A percentile compares a stretch with the other conserved stretches of the same genome.
Evolutionary conservation across 2,113 vertebrate species (phyloP).

Genomic region (Notarius lentiginosus): DNA sequence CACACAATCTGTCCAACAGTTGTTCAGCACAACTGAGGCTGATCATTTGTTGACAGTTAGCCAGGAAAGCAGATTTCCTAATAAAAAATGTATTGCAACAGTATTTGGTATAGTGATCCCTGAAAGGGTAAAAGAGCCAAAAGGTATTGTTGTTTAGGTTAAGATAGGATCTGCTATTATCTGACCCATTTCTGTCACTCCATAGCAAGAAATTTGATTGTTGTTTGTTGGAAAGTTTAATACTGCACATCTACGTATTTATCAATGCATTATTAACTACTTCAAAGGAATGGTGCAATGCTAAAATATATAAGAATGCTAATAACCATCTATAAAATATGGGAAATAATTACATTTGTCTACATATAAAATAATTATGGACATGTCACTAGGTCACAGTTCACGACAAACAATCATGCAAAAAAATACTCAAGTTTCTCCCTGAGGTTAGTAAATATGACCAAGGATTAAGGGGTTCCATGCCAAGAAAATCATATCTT

Average conservation of each 20-base stretch:
- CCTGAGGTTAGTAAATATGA: background rate
- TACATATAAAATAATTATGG: background rate
- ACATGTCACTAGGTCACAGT: background rate
- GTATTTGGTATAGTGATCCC: background rate
- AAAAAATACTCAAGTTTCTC: background rate
- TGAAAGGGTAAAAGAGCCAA: background rate
- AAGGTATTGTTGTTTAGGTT: background rate
- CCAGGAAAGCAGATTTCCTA: background rate
- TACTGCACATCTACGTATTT: background rate
- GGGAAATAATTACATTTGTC: background rate
- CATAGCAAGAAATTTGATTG: background rate
- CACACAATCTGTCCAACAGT: conserved; percentile 31
- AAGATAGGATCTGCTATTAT: background rate
- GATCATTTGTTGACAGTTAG: background rate
- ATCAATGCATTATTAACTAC: background rate
- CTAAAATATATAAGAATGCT: background rate
- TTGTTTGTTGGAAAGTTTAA: background rate
- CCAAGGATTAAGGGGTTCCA: background rate
- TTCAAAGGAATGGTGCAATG: background rate
- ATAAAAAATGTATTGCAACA: background rate
- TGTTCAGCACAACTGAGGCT: conserved; percentile 1
- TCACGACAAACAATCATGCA: background rate
- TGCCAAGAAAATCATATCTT: background rate
- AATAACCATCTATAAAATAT: background rate
- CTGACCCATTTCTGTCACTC: background rate